A percentile compares a stretch with the other conserved stretches of the same genome.
Evolutionary conservation across 2,113 vertebrate species (phyloP).

Genomic region (Archocentrus centrarchus): DNA sequence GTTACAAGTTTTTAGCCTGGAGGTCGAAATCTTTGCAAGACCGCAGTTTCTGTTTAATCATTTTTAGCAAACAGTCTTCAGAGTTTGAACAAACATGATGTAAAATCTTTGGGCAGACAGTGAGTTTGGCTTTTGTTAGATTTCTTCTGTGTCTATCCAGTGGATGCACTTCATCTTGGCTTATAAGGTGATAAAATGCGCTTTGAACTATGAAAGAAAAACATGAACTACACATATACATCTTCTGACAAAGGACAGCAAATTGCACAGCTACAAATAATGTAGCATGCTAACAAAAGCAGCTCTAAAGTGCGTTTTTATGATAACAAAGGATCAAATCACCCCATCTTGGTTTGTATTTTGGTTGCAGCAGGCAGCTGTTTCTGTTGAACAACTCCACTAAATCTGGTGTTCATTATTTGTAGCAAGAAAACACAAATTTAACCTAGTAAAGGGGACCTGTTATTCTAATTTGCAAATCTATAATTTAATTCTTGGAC

Average conservation of each 20-base stretch:
- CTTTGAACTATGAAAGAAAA: not conserved
- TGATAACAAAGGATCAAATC: not conserved
- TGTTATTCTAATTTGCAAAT: not conserved
- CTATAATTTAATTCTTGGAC: not conserved
- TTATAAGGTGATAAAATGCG: not conserved
- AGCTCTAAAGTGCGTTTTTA: not conserved
- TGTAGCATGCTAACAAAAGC: not conserved
- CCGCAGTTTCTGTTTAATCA: not conserved
- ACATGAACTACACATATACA: not conserved
- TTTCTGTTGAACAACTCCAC: not conserved
- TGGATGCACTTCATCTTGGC: not conserved
- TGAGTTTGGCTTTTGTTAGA: not conserved
- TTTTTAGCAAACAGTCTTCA: not conserved
- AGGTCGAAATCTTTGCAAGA: not conserved
- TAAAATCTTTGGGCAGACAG: not conserved
- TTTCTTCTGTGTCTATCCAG: not conserved
- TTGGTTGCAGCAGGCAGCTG: accelerated
- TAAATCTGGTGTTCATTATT: not conserved
- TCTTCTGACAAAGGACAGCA: not conserved
- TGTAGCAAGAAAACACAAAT: not conserved
- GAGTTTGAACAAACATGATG: not conserved
- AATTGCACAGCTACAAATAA: not conserved
- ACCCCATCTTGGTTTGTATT: not conserved
- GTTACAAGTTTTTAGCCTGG: not conserved
- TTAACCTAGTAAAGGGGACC: not conserved